Conservation (phyloP, 2,888 invertebrate genomes). For the Luperina nickerlii region DNA sequence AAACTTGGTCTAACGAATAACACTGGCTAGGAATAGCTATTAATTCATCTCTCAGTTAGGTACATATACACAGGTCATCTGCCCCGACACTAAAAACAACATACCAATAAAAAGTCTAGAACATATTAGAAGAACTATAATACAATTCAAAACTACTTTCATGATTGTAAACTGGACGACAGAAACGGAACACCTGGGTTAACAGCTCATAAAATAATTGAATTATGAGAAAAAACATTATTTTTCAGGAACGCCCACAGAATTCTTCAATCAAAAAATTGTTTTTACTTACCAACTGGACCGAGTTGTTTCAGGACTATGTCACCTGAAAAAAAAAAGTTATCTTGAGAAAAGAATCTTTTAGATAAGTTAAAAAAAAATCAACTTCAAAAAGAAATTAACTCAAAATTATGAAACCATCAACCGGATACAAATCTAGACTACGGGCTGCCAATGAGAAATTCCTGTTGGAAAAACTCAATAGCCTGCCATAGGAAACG, state of each 20-base stretch:
- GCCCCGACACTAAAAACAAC: slow-evolving; percentile 4
- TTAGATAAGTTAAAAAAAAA: not conserved
- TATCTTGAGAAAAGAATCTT: not conserved
- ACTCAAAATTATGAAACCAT: too few species aligned
- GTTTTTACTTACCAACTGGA: slow-evolving; percentile 74
- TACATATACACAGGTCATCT: slow-evolving; percentile 7
- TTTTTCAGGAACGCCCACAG: slow-evolving; percentile 20
- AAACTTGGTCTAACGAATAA: not conserved
- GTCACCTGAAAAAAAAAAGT: slow-evolving; percentile 68
- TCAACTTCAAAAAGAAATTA: too few species aligned
- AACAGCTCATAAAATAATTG: slow-evolving; percentile 32
- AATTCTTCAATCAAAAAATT: not conserved
- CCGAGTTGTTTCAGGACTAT: slow-evolving; percentile 56
- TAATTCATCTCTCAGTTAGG: not conserved
- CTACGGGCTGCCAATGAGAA: too few species aligned
- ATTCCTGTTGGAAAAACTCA: too few species aligned
- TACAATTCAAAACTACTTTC: slow-evolving; percentile 31
- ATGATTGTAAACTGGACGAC: slow-evolving; percentile 27
- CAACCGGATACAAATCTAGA: too few species aligned
- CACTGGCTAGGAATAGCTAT: not conserved
- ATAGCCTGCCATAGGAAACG: too few species aligned
- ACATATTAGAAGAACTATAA: slow-evolving; percentile 6
- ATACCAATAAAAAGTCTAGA: slow-evolving; percentile 22
- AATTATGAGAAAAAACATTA: slow-evolving; percentile 15
- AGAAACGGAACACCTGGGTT: slow-evolving; percentile 3